Evolutionary conservation across 2,797 vertebrate species (phyloP), one percentile per base, ranked within the genome.

Genomic region (Oreortyx pictus): DNA sequence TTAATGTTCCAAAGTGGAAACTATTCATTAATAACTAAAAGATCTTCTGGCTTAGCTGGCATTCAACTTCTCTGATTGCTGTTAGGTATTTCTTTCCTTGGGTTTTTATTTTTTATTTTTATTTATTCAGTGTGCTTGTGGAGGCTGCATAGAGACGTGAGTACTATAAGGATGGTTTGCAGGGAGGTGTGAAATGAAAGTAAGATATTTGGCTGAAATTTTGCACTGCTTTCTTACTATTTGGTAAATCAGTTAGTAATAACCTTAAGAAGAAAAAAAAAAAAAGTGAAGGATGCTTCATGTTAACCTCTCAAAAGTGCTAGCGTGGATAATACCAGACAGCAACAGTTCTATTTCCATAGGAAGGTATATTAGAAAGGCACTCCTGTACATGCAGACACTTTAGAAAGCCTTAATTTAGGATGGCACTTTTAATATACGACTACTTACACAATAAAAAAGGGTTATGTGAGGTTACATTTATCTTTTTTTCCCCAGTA

Each of bases 21-120:
- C 31, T 84, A 60, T 89, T 97, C 90, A 91, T 95, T 96, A 96
- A 93, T 92, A 95, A 83, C 83, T 88, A 84, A 92, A 90, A 94
- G 85, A 89, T 95, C 47, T 88, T 95, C 75, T 80, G 77, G 80
- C 60, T 95, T 49, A 47, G 70, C 71, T 91, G 89, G 78, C 46
- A 74, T 80, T 73, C 89, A 73, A 33, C 35, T 75, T 94, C 86
- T 86, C 65, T 95, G 66, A 89, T 92, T 94, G 64, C 82, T 66
- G 13, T 39, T 91, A 70, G 9, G 13, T 31, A 14, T 43, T 62
- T 14, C 52, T 54, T 62, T 62, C 29, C n/a, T 57, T 3, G 13
- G 20, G 49, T 56, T 77, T n/a, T 72, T 64, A 17, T n/a, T n/a
- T 8, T 47, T 79, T 22, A 25, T 7, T 6, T 59, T 35, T 23